Evolutionary conservation across 2,113 vertebrate genomes (phyloP).

Genomic region (Nothoprocta perdicaria): DNA sequence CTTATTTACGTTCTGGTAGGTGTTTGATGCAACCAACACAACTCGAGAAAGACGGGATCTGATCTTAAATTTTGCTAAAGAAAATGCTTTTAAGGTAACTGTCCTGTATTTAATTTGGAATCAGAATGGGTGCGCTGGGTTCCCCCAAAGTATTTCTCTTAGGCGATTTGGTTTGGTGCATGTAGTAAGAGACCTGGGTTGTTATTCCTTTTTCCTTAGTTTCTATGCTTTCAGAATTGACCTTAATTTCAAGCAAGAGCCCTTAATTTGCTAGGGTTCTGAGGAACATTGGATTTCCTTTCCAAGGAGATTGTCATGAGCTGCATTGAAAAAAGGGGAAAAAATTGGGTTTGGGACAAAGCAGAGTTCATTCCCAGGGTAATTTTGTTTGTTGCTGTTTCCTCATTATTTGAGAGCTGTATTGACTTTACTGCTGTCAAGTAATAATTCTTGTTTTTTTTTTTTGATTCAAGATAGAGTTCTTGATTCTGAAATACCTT

Average conservation of each 20-base stretch:
- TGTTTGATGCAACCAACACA: conserved; percentile 98
- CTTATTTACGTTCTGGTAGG: conserved; percentile 68
- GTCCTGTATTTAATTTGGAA: not conserved
- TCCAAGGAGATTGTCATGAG: not conserved
- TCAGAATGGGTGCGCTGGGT: accelerated
- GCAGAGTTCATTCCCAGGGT: not conserved
- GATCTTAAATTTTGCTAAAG: conserved; percentile 89
- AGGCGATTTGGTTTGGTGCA: not conserved
- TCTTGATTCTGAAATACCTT: not conserved
- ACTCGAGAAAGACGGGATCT: conserved; percentile 94
- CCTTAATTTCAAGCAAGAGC: not conserved
- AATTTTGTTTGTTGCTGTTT: not conserved
- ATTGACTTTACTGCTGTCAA: accelerated
- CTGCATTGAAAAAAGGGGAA: not conserved
- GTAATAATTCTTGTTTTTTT: accelerated
- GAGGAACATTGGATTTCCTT: not conserved
- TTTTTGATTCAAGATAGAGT: too few relatives aligned
- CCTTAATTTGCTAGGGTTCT: not conserved
- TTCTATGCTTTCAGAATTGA: not conserved
- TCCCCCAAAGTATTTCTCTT: not conserved
- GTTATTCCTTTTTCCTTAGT: not conserved
- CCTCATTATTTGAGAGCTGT: not conserved
- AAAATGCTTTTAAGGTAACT: conserved; percentile 91
- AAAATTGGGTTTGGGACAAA: not conserved
- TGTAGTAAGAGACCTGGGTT: not conserved